phyloP scores from a whole-genome alignment of 2,113 vertebrate genomes.

The Hippolais icterina region DNA sequence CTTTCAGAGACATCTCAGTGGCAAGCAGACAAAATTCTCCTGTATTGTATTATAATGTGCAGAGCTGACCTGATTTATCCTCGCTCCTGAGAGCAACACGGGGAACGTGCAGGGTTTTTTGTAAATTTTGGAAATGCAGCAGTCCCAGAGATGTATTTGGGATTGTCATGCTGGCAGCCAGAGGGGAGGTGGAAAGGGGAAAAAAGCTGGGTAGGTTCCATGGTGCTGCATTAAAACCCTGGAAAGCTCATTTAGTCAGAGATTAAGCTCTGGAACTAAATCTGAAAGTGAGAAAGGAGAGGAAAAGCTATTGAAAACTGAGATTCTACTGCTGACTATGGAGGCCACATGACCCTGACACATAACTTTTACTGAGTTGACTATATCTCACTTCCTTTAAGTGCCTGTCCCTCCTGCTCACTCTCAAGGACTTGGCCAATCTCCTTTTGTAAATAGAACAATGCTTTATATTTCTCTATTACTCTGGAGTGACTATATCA shows the following conservation, averaged over 20 bases:
- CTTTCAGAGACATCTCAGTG: background rate
- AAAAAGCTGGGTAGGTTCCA: background rate
- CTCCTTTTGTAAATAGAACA: slow-evolving; percentile 99
- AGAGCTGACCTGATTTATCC: background rate
- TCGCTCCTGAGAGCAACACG: fast-evolving
- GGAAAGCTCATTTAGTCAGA: slow-evolving; percentile 41
- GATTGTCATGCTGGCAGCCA: background rate
- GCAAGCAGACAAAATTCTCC: slow-evolving; percentile 25
- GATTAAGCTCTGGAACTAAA: slow-evolving; percentile 41
- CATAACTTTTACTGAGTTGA: slow-evolving; percentile 87
- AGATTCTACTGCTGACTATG: slow-evolving; percentile 65
- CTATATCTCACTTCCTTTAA: slow-evolving; percentile 96
- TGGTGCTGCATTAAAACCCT: background rate
- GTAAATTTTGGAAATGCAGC: background rate
- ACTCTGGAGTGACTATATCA: slow-evolving; percentile 93
- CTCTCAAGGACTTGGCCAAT: slow-evolving; percentile 97
- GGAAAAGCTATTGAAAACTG: slow-evolving; percentile 53
- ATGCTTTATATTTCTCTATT: slow-evolving; percentile 98
- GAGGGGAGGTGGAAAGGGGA: background rate
- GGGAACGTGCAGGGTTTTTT: background rate
- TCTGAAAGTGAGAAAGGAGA: slow-evolving; percentile 48
- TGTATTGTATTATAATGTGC: background rate
- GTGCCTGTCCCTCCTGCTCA: slow-evolving; percentile 90
- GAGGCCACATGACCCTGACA: slow-evolving; percentile 86
- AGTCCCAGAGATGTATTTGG: background rate